Conservation (phyloP, 2,113 vertebrate species). For the Rhadina sibilatrix region DNA sequence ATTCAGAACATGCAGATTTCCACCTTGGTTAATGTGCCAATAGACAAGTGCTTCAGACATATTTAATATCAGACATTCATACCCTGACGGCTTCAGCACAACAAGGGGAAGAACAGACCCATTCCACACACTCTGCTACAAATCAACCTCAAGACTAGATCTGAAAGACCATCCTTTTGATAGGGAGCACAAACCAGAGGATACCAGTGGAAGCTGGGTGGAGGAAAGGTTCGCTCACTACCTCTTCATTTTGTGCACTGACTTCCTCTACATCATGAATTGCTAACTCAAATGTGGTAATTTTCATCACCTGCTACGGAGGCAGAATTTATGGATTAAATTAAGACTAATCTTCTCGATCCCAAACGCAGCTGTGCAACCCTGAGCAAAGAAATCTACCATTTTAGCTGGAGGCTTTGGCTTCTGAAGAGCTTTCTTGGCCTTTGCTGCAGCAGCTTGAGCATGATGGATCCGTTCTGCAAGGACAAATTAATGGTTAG, state of each 20-base stretch:
- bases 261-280: background rate
- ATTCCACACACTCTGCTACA: background rate
- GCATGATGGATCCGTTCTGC: conserved; percentile 96
- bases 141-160: background rate
- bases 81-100: background rate
- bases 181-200: background rate
- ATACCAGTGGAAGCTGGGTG: background rate
- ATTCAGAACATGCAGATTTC: background rate
- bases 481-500: background rate
- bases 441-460: conserved; percentile 96
- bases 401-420: conserved; percentile 91
- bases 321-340: background rate
- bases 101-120: background rate
- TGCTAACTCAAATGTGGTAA: background rate
- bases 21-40: background rate
- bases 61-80: background rate
- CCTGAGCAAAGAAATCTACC: conserved; percentile 72
- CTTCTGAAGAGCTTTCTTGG: conserved; percentile 95
- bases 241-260: background rate
- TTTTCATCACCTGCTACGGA: background rate
- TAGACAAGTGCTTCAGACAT: background rate
- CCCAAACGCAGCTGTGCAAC: background rate
- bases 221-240: background rate
- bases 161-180: background rate
- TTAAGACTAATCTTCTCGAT: background rate